phyloP scores from a whole-genome alignment of 2,888 invertebrate species.

The Cheilosia vulpina region DNA sequence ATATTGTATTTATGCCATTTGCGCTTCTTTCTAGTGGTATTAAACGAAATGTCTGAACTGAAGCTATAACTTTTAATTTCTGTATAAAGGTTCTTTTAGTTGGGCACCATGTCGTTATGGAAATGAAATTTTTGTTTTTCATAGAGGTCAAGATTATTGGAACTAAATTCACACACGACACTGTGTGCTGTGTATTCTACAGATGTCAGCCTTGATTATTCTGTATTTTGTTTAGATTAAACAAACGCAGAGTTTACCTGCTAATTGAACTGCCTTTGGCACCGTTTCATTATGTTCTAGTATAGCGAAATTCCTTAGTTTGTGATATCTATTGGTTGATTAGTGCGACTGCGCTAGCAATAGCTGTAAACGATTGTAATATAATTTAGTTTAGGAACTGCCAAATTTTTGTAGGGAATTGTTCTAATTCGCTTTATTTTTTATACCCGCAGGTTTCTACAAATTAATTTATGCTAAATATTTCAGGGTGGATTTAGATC shows the following conservation, averaged over 20 bases:
- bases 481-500: too few species aligned
- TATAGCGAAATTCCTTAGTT: too few species aligned
- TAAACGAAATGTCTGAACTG: constrained; percentile 26
- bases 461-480: too few species aligned
- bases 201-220: not conserved
- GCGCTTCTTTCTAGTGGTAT: constrained; percentile 66
- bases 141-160: constrained; percentile 45
- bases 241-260: not conserved
- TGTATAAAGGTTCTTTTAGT: not conserved
- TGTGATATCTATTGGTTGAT: too few species aligned
- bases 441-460: too few species aligned
- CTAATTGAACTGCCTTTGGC: not conserved
- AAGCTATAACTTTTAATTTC: constrained; percentile 10
- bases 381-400: too few species aligned
- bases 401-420: too few species aligned
- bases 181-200: not conserved
- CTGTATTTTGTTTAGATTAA: not conserved
- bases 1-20: constrained; percentile 41
- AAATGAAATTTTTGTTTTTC: not conserved
- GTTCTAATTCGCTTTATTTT: too few species aligned
- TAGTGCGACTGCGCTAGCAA: too few species aligned
- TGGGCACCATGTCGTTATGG: constrained; percentile 8
- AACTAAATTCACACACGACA: too few species aligned
- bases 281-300: too few species aligned
- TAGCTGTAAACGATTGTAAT: too few species aligned